Conservation (phyloP, 2,113 vertebrate genomes). For the Crotalus helleri region DNA sequence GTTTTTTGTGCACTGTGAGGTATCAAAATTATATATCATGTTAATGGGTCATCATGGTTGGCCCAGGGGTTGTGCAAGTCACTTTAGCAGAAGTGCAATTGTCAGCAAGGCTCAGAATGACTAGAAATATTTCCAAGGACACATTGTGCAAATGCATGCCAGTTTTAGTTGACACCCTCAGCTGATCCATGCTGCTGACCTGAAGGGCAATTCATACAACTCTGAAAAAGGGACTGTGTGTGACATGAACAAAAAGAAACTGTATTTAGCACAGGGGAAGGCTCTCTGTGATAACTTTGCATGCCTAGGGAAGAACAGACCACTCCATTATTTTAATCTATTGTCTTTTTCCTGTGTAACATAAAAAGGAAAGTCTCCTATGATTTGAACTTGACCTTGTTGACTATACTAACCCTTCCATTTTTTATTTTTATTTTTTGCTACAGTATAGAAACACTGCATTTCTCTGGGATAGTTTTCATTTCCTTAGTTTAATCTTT, state of each 20-base stretch:
- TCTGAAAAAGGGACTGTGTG: not conserved
- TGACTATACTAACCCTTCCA: not conserved
- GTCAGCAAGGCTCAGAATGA: not conserved
- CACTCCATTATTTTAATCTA: not conserved
- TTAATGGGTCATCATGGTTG: slow-evolving; percentile 16
- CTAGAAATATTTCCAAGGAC: not conserved
- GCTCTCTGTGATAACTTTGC: not conserved
- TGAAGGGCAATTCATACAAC: not conserved
- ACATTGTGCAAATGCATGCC: not conserved
- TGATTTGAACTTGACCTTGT: not conserved
- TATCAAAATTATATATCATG: slow-evolving; percentile 26
- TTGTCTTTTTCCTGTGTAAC: not conserved
- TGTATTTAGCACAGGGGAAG: not conserved
- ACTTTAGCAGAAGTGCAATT: slow-evolving; percentile 40
- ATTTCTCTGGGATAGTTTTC: not conserved
- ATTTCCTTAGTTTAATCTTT: not conserved
- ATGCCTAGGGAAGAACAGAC: not conserved
- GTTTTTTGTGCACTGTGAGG: slow-evolving; percentile 10
- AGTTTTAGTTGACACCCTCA: not conserved
- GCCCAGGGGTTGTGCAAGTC: not conserved
- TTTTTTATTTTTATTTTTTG: not conserved
- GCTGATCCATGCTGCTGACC: not conserved
- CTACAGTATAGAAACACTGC: not conserved
- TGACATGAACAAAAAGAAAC: not conserved
- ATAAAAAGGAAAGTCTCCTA: not conserved